Base-by-base conservation (phyloP, 2,888 invertebrate species). In the Hydrotaea cyrtoneurina region DNA sequence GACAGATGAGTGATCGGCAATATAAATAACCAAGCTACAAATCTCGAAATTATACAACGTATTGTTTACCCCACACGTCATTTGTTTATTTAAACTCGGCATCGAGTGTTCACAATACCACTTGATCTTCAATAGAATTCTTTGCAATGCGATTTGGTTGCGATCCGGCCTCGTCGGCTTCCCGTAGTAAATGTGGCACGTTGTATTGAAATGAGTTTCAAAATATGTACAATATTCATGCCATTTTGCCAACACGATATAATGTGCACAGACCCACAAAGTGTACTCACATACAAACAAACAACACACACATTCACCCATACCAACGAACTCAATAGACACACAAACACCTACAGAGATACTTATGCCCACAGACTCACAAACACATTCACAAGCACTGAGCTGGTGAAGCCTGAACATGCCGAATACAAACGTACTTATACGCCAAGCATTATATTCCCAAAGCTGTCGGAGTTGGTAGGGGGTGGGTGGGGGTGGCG, bases 211-310 rank as follows among this genome's bases (percentile, higher is more conserved):
- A 53, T 79, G 76, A 79, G 81, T 73, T 76, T 76, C 75, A 53
- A 79, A 79, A 78, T 75, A 72, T 71, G 59, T 59, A 53, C 72
- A n/a, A 75, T 72, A 46, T 81, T 81, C 76, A 84, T 81, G 75
- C 66, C 81, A 84, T 75, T 84, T 76, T 73, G 62, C 59, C 66
- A 82, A 82, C 79, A 77, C 79, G 79, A 85, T 66, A 31, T 36
- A 59, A 66, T 57, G 31, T 23, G 71, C 76, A 83, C 64, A 79
- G 64, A 75, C 23, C 57, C 55, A 76, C 76, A 66, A 39, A 66
- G 39, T 17, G 36, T 10, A 66, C 43, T 39, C 36, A 43, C 66
- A 66, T 43, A 10, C 66, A 36, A 19, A 10, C 66, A 76, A 39
- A 80, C 31, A 19, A 21, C 39, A 57, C 36, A 39, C 13, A 39